Conservation (phyloP, 2,113 vertebrate genomes). For the Platanista minor region DNA sequence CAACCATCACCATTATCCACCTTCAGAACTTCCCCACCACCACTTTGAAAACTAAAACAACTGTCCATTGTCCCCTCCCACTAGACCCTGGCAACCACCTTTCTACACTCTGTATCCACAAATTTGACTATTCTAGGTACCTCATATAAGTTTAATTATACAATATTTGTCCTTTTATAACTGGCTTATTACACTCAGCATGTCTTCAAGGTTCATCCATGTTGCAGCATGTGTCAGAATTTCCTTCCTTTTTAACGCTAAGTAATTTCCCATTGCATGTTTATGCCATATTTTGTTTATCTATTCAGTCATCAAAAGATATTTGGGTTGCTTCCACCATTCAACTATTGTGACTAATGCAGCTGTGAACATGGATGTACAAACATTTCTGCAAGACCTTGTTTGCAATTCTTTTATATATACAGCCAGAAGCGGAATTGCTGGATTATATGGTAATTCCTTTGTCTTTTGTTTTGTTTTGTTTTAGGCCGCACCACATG, state of each 20-base stretch:
- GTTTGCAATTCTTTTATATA: background rate
- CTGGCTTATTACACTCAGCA: background rate
- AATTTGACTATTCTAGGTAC: background rate
- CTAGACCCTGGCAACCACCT: background rate
- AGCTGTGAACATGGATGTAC: background rate
- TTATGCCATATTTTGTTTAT: background rate
- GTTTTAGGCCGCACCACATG: too few species aligned
- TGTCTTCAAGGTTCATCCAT: background rate
- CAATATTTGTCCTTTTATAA: background rate
- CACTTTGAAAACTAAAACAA: background rate
- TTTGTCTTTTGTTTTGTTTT: too few species aligned
- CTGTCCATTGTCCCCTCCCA: background rate
- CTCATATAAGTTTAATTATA: background rate
- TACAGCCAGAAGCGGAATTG: background rate
- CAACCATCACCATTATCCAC: background rate
- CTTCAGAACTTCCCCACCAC: background rate
- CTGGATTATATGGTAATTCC: background rate
- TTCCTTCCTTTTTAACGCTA: background rate
- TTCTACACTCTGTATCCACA: background rate
- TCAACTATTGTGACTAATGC: background rate
- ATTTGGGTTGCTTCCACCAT: background rate
- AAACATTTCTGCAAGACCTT: background rate
- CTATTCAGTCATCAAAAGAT: background rate
- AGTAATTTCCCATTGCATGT: background rate
- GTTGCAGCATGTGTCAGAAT: background rate